Base-by-base conservation (phyloP, 2,797 vertebrate genomes). In the Pseudochirops corinnae region DNA sequence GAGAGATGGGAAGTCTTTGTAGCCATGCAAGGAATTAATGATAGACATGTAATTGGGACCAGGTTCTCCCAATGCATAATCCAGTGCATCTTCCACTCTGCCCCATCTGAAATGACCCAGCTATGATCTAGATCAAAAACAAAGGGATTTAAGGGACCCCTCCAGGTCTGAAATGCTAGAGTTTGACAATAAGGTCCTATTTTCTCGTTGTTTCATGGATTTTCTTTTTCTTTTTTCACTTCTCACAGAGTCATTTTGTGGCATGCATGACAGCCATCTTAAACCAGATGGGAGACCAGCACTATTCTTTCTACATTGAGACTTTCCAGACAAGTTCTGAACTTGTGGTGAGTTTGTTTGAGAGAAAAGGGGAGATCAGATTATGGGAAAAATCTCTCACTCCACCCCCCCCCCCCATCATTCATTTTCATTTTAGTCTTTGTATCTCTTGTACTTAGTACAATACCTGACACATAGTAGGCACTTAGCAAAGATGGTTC, bases 211-310 rank as follows among this genome's bases (percentile, higher is more conserved):
- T 29, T 62, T 95, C 60, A 93, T 12, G 18, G 46, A 55, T 55
- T 55, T 55, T 55, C 0, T 0, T 92, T 12, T 60, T 90, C 0
- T 90, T 93, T 97, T 90, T 93, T 97, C 87, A 55, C 98, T 96
- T 96, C 90, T 98, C 98, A 10, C 96, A 99, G 99, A 99, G 99
- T 98, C 99, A 99, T 96, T 99, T 99, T 97, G 99, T 99, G 93
- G 99, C 99, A 0, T 99, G 99, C 96, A 99, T 99, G 99, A 99
- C 99, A 56, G 99, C 99, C 0, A 99, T 99, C 97, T 99, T 99
- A 95, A 99, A 99, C 97, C 99, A 99, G 99, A 99, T 99, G 99
- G 99, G 98, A 0, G 99, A 99, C 97, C 99, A 98, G 56, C 99
- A 99, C 98, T 99, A 99, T 92, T 99, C 99, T 12, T 97, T 98